Evolutionary conservation across 2,888 invertebrate species (phyloP), one percentile per base, ranked within the genome.

Genomic region (Apodemia zela): DNA sequence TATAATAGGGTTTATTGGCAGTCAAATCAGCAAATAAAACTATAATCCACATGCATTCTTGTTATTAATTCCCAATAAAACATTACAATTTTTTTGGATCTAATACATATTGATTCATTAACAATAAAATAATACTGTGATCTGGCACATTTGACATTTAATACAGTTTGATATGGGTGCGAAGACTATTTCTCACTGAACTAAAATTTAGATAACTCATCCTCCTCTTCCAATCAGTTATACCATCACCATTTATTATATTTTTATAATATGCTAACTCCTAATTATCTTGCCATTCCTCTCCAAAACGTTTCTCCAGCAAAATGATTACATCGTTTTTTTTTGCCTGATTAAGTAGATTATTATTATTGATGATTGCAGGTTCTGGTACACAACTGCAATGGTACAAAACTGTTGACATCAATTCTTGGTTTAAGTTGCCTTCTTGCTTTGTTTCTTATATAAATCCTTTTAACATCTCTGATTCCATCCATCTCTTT

Each of bases 271-370:
- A 45, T 45, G 7, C 6, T 45, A 45, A 45, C 45, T 45, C n/a
- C n/a, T 45, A 2, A 45, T 45, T 45, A 45, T 45, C 45, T 45
- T 45, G 45, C 45, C 45, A 45, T 45, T 45, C 45, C 45, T 45
- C 45, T 45, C n/a, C 45, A 45, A 45, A 45, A 45, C n/a, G 45
- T 45, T 45, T 45, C 45, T 45, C n/a, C 45, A 45, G 45, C 45
- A 45, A 45, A n/a, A 45, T 45, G n/a, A 10, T 45, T 45, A 45
- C 45, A 45, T 45, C 45, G 10, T n/a, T 45, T 45, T 45, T 45
- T 10, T 45, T 45, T 45, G 45, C 45, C 45, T 45, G n/a, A 45
- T 45, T 45, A 1, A 45, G n/a, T 45, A 45, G n/a, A 45, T 15
- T 45, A 45, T n/a, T 45, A 45, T 45, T 45, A 45, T 45, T 45